A percentile compares a stretch with the other conserved stretches of the same genome.
phyloP scores from a whole-genome alignment of 1,140 invertebrate species.

The Bombus consobrinus region DNA sequence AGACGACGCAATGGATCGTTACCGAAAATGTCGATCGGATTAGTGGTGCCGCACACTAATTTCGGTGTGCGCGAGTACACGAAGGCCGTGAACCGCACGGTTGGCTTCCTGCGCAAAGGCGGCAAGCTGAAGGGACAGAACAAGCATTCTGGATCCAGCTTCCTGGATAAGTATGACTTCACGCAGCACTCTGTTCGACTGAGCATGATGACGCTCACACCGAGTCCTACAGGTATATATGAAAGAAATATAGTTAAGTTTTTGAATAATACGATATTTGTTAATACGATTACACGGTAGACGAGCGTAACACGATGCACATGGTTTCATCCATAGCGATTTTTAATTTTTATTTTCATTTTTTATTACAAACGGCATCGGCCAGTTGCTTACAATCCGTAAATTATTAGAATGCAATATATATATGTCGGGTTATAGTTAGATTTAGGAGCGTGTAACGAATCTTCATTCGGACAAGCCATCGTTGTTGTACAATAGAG shows the following conservation, averaged over 20 bases:
- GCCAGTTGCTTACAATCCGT: too few species aligned
- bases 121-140: conserved; percentile 76
- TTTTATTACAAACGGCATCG: too few species aligned
- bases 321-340: neutral
- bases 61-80: conserved; percentile 87
- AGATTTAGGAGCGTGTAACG: too few species aligned
- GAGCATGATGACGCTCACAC: conserved; percentile 88
- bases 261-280: neutral
- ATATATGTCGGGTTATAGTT: too few species aligned
- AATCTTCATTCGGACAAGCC: too few species aligned
- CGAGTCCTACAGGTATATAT: conserved; percentile 88
- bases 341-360: neutral
- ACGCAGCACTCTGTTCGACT: conserved; percentile 85
- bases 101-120: conserved; percentile 84
- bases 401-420: too few species aligned
- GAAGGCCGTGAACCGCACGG: conserved; percentile 86
- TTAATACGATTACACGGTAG: neutral
- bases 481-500: too few species aligned
- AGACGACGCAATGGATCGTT: conserved; percentile 55
- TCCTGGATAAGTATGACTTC: conserved; percentile 86
- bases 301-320: too few species aligned
- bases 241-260: neutral
- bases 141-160: conserved; percentile 81
- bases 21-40: conserved; percentile 83
- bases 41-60: conserved; percentile 87